Evolutionary conservation across 2,113 vertebrate species (phyloP), one percentile per base, ranked within the genome.

Genomic region (Fulica atra): DNA sequence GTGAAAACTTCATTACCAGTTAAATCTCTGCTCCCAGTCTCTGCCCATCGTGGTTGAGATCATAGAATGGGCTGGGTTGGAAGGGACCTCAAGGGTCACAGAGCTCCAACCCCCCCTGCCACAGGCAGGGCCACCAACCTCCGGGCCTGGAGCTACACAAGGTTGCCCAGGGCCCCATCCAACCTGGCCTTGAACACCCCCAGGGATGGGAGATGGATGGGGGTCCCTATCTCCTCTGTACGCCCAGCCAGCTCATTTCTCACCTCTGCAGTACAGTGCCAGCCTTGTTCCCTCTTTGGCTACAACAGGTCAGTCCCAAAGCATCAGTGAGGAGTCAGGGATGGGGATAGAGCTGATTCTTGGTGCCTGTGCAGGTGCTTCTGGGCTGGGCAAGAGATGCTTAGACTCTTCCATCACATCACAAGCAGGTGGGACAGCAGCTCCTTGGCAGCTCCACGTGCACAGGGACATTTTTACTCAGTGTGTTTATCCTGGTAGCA

Each of bases 341-440:
- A 3, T 2, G 64, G 81, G 19, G 18, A 5, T 15, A 0, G 4
- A 28, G 31, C n/a, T 0, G 2, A 24, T 7, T 19, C 15, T 36
- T 36, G 57, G 0, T 31, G 3, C 10, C 51, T 3, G 6, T 14
- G 0, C 0, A 0, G 26, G 33, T 2, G 54, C 3, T 82, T 7
- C 21, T 24, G 73, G 19, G 61, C 9, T n/a, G 61, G 40, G 8
- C 25, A 29, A n/a, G 36, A 26, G 63, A 12, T 1, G 0, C 16
- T 70, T 4, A 1, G 19, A 7, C 25, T 38, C 14, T 20, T 18
- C 83, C 2, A 1, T 5, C 1, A 0, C 0, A 7, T 4, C 12
- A 3, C 46, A 0, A 5, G 0, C 18, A 11, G 48, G n/a, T 1
- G 0, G n/a, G 16, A 6, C 29, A 2, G 20, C 4, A 0, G 33